Base-by-base conservation (phyloP, 1,140 invertebrate species). In the Plutomurus gul region DNA sequence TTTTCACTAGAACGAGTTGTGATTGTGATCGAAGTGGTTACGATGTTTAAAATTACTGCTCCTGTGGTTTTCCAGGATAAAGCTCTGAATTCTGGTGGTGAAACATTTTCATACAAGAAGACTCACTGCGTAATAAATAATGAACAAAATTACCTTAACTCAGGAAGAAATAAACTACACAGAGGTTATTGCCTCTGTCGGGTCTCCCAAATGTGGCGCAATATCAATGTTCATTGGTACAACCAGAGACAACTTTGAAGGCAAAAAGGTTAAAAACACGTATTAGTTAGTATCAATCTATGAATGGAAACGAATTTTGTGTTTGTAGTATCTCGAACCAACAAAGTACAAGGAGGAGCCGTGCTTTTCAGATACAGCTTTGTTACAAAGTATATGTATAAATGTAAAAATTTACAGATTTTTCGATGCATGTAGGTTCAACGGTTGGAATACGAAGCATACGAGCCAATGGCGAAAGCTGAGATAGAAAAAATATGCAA, bases 361-460 rank as follows among this genome's bases (percentile, higher is more conserved):
- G n/a, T n/a, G n/a, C n/a, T n/a, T n/a, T n/a, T n/a, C n/a, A n/a
- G n/a, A n/a, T n/a, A n/a, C n/a, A n/a, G n/a, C n/a, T n/a, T n/a
- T n/a, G n/a, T n/a, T n/a, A n/a, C 20, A 18, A 4, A 47, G 43
- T 8, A 47, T n/a, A n/a, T n/a, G 7, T 47, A 10, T n/a, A 4
- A 47, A 47, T 47, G 4, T n/a, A 13, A 13, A 7, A n/a, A 47
- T 47, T n/a, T 8, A 10, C 43, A 47, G 10, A n/a, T n/a, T 13
- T 47, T 49, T 49, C 11, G n/a, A 3, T 49, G n/a, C 46, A n/a
- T 18, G 18, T 60, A 92, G 90, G 95, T 98, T 16, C 70, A 92
- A 7, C 89, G 89, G 74, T 87, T 99, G 46, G 92, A 95, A 85
- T 99, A 98, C 89, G 96, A 98, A 89, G 95, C 96, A 0, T 98